Percentiles rank a stretch among this genome's conserved stretches.
Conservation (phyloP, 92 coral and sea anemone genomes). For the Blastomussa wellsi region DNA sequence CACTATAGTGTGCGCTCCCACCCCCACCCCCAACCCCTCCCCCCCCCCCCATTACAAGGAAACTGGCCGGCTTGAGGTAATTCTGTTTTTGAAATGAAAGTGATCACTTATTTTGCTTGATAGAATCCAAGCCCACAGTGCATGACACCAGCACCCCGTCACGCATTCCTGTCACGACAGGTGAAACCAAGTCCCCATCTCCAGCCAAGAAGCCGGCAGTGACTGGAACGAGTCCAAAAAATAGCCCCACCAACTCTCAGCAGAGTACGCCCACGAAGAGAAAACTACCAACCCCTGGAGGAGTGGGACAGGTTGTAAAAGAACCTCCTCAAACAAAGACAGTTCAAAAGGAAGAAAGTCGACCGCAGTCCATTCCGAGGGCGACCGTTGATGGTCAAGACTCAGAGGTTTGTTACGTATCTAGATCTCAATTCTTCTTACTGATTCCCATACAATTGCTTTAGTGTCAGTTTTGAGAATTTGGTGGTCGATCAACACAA, state of each 20-base stretch:
- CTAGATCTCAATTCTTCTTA: background rate
- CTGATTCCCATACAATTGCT: background rate
- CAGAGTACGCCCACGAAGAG: constrained; percentile 48
- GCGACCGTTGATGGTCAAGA: constrained; percentile 54
- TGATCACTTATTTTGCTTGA: background rate
- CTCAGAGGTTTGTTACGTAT: constrained; percentile 53
- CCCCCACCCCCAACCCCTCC: too few species aligned
- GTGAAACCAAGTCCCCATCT: constrained; percentile 42
- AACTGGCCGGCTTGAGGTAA: too few species aligned
- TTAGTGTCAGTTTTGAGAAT: background rate
- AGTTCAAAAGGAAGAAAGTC: constrained; percentile 29
- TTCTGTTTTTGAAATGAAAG: background rate
- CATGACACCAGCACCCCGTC: constrained; percentile 42
- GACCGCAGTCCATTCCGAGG: constrained; percentile 52
- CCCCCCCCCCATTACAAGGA: too few species aligned
- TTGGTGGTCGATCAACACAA: background rate
- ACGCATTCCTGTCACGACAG: constrained; percentile 59
- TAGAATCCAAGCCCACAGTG: constrained; percentile 39
- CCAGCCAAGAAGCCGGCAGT: constrained; percentile 36
- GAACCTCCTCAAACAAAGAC: constrained; percentile 21
- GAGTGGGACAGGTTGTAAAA: constrained; percentile 23
- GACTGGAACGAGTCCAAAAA: constrained; percentile 17
- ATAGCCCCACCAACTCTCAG: constrained; percentile 42
- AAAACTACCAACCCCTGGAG: constrained; percentile 38
- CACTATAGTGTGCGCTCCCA: too few species aligned